Conservation (phyloP, 2,113 vertebrate genomes). For the Bubo blakistoni region DNA sequence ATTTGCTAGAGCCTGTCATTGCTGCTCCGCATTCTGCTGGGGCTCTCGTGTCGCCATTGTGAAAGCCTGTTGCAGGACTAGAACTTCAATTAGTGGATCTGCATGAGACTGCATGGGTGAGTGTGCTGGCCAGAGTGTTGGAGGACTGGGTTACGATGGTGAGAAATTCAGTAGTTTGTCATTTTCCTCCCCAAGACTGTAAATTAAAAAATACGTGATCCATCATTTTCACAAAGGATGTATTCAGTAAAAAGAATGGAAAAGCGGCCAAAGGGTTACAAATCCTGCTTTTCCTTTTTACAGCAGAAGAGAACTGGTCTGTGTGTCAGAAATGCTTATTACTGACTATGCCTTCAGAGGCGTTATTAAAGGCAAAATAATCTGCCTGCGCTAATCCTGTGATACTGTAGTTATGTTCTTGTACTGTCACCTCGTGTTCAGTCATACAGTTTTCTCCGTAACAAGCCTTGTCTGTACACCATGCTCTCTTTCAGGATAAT, state of each 20-base stretch:
- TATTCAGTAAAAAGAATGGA: neutral
- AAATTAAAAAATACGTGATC: neutral
- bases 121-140: neutral
- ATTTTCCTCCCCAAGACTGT: neutral
- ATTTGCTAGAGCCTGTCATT: neutral
- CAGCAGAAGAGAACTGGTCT: neutral
- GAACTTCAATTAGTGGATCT: neutral
- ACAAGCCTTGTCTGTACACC: conserved; percentile 6
- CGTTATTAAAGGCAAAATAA: conserved; percentile 4
- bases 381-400: neutral
- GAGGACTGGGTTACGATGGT: neutral
- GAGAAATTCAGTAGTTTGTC: neutral
- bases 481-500: conserved; percentile 43
- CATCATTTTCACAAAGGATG: neutral
- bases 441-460: neutral
- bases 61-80: neutral
- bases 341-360: neutral
- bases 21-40: fast-evolving
- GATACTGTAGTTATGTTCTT: neutral
- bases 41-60: neutral
- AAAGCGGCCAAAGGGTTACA: neutral
- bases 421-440: conserved; percentile 23
- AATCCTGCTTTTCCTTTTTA: neutral
- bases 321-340: neutral
- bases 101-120: neutral